Base-by-base conservation (phyloP, 2,797 vertebrate species). In the Denticeps clupeoides region DNA sequence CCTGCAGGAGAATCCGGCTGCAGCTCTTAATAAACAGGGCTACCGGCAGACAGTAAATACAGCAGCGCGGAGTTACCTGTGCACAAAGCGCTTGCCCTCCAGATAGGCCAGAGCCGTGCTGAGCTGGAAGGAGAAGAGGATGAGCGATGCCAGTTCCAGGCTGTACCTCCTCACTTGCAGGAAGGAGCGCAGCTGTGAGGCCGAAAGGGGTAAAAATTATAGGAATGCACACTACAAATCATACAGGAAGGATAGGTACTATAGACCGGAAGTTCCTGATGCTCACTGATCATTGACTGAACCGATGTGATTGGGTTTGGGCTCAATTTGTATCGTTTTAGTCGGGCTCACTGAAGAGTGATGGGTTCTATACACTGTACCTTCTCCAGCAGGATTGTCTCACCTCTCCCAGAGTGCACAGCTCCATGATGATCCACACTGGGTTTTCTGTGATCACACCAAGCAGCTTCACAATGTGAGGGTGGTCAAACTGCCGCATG, bases 341-440 rank as follows among this genome's bases (percentile, higher is more conserved):
- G n/a, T n/a, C n/a, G n/a, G n/a, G n/a, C n/a, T n/a, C n/a, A n/a
- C n/a, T n/a, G n/a, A n/a, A n/a, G n/a, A n/a, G n/a, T n/a, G n/a
- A n/a, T n/a, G n/a, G n/a, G n/a, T n/a, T n/a, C n/a, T n/a, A n/a
- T n/a, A n/a, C n/a, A n/a, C n/a, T n/a, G n/a, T n/a, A n/a, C n/a
- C n/a, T n/a, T n/a, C n/a, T n/a, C n/a, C n/a, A n/a, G n/a, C n/a
- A n/a, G n/a, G n/a, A n/a, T n/a, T n/a, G n/a, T 24, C 62, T 0
- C 79, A 91, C 89, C 88, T 91, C 89, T 63, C 88, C 86, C 3
- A 87, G 74, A 0, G 87, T 91, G 58, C 94, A 98, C 35, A 98
- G 89, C 79, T 99, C 94, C 95, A 99, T 98, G 75, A 98, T 94
- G 71, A 99, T 97, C 94, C 94, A 99, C 12, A 97, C 94, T 0